These are phyloP conservation scores for Borostomias antarcticus DNA, from an alignment of 2,797 vertebrate genomes.

Conservation along the genomic window DNA sequence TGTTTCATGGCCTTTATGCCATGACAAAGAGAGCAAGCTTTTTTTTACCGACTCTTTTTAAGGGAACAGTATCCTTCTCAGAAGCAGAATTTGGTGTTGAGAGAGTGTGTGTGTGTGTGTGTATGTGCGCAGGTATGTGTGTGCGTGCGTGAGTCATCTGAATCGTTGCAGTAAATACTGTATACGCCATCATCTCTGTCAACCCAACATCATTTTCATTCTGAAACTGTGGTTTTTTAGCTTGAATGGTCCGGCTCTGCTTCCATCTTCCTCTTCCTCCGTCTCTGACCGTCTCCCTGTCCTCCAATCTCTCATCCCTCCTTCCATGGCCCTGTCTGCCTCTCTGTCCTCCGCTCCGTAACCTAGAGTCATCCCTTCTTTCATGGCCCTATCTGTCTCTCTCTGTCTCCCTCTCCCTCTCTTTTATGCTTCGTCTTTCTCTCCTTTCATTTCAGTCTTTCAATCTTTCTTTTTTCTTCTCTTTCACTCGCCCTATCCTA, in stretches of 20 bases:
- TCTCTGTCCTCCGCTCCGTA: neutral
- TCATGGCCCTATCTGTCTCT: too few relatives aligned
- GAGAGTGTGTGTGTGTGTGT: too few relatives aligned
- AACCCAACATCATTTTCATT: slow-evolving; percentile 18
- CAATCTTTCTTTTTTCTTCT: neutral
- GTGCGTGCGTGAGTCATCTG: neutral
- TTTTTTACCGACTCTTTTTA: neutral
- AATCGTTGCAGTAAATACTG: slow-evolving; percentile 25
- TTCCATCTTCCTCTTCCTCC: slow-evolving; percentile 3
- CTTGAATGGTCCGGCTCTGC: slow-evolving; percentile 13
- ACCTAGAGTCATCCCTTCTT: neutral
- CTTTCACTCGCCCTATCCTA: neutral
- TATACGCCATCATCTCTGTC: slow-evolving; percentile 20
- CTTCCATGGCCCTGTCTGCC: neutral
- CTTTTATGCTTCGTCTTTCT: neutral
- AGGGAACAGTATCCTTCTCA: neutral
- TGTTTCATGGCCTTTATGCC: neutral
- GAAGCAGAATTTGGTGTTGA: neutral
- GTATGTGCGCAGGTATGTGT: too few relatives aligned
- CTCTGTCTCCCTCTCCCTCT: neutral
- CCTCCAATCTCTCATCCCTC: slow-evolving; percentile 4
- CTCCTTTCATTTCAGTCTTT: neutral
- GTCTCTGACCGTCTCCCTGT: neutral
- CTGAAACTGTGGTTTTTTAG: slow-evolving; percentile 16
- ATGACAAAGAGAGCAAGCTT: neutral